Percentiles rank a stretch among this genome's conserved stretches.
These are phyloP conservation scores for Lagopus muta DNA, from an alignment of 2,113 vertebrate species.

Conservation along the genomic window DNA sequence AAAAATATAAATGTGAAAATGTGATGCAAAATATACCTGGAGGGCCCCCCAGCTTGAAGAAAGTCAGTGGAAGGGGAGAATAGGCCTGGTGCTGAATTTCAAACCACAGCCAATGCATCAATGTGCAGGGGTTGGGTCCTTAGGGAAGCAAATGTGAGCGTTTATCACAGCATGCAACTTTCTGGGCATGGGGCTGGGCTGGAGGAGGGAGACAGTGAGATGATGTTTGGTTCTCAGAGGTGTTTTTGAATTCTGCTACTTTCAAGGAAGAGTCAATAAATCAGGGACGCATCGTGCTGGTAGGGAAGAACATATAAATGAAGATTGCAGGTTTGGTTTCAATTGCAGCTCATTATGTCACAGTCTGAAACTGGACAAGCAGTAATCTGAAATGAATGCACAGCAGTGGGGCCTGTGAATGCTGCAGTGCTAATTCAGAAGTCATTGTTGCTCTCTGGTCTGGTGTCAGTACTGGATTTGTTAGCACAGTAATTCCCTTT, in stretches of 20 bases:
- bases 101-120: not conserved
- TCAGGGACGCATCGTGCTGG: not conserved
- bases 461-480: not conserved
- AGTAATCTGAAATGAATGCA: not conserved
- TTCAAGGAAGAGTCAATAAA: not conserved
- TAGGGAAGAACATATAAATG: not conserved
- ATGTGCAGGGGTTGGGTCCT: not conserved
- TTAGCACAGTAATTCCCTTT: not conserved
- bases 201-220: not conserved
- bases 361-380: not conserved
- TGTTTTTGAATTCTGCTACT: not conserved
- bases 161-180: not conserved
- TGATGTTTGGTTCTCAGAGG: not conserved
- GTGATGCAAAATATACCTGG: not conserved
- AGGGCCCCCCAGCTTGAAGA: too few species aligned
- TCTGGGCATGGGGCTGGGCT: not conserved
- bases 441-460: not conserved
- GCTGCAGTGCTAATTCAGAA: not conserved
- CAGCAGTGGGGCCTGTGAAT: not conserved
- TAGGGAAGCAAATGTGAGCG: not conserved
- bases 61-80: not conserved
- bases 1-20: not conserved
- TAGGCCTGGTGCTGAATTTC: not conserved
- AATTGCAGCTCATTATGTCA: not conserved
- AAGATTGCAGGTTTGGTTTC: not conserved